Evolutionary conservation across 2,888 invertebrate genomes (phyloP).

Genomic region (Synergus umbraculus): DNA sequence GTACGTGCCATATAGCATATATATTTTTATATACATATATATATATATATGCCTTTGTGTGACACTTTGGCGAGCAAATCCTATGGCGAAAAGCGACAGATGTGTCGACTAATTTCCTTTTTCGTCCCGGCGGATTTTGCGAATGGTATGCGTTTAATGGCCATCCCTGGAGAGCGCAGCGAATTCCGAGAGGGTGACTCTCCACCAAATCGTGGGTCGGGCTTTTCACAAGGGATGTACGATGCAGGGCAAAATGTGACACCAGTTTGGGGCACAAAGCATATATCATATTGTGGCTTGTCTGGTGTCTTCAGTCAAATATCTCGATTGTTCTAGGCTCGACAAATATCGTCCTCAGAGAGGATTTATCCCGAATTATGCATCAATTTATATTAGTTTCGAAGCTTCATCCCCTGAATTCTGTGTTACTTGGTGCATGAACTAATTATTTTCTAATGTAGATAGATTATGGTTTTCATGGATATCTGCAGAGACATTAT

Average conservation of each 20-base stretch:
- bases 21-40: background rate
- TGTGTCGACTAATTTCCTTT: constrained; percentile 67
- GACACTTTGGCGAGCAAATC: background rate
- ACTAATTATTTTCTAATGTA: no score
- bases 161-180: constrained; percentile 51
- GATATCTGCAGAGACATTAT: no score
- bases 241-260: constrained; percentile 12
- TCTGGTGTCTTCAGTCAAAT: constrained; percentile 4
- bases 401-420: no score
- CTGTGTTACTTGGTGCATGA: no score
- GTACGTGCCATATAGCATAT: no score
- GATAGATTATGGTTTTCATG: no score
- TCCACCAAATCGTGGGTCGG: background rate
- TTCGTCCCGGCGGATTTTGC: constrained; percentile 30
- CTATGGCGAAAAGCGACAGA: constrained; percentile 62
- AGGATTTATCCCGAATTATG: no score
- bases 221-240: constrained; percentile 19
- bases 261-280: background rate
- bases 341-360: background rate
- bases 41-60: background rate
- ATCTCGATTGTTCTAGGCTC: background rate
- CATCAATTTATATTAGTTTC: no score
- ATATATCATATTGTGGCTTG: constrained; percentile 23
- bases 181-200: constrained; percentile 57
- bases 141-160: constrained; percentile 68